Percentiles rank a stretch among this genome's conserved stretches.
These are phyloP conservation scores for Zoanthus sansibaricus DNA, from an alignment of 92 coral and sea anemone genomes.

Conservation along the genomic window DNA sequence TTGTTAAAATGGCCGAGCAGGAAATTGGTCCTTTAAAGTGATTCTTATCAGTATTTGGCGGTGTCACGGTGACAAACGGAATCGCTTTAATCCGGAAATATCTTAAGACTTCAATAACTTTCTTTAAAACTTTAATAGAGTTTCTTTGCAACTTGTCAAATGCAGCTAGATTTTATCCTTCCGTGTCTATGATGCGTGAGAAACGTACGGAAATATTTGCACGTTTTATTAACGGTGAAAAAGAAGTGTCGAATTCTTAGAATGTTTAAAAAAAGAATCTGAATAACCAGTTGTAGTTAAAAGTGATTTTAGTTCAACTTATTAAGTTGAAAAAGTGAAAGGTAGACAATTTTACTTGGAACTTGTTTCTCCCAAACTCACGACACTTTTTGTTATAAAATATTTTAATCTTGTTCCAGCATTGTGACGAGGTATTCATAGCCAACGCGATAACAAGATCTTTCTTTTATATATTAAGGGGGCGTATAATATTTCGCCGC, in stretches of 20 bases:
- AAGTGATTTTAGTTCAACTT: not conserved
- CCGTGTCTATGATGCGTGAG: constrained; percentile 31
- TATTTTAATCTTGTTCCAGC: constrained; percentile 25
- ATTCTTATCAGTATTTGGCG: not conserved
- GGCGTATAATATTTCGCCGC: constrained; percentile 20
- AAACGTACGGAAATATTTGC: constrained; percentile 27
- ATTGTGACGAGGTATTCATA: constrained; percentile 25
- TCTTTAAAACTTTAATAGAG: not conserved
- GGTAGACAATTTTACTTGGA: not conserved
- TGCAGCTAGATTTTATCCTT: constrained; percentile 19
- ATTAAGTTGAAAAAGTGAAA: not conserved
- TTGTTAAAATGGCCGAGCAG: not conserved
- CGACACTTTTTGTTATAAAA: not conserved
- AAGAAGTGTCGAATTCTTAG: not conserved
- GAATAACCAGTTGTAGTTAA: not conserved
- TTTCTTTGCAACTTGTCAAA: constrained; percentile 3
- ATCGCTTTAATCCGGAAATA: constrained; percentile 27
- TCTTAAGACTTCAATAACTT: not conserved
- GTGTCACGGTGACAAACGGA: not conserved
- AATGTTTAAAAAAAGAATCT: not conserved
- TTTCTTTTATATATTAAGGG: not conserved
- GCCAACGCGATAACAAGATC: not conserved
- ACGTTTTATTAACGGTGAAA: constrained; percentile 3
- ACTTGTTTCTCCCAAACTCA: not conserved
- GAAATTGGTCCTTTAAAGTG: constrained; percentile 16